A percentile compares a stretch with the other conserved stretches of the same genome.
phyloP scores from a whole-genome alignment of 2,888 invertebrate species.

The Agrilus biguttatus region DNA sequence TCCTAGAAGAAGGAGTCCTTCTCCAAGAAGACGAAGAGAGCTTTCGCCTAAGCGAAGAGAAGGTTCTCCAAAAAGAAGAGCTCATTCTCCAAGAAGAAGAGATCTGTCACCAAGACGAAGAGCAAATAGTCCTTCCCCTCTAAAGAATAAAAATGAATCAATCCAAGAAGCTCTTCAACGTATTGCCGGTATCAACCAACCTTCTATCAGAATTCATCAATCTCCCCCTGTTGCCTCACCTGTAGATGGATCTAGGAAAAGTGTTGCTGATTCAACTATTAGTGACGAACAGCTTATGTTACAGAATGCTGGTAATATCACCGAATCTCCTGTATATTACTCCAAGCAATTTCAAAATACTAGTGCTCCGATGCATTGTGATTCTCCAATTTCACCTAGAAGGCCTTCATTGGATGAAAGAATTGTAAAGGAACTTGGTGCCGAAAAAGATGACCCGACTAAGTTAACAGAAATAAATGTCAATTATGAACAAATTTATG shows the following conservation, averaged over 20 bases:
- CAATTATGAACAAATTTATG: constrained; percentile 8
- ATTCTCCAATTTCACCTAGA: constrained; percentile 32
- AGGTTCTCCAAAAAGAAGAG: not conserved
- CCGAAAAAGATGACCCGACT: constrained; percentile 26
- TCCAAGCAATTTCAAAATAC: constrained; percentile 5
- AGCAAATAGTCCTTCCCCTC: not conserved
- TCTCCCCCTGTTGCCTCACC: constrained; percentile 23
- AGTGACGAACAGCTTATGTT: constrained; percentile 33
- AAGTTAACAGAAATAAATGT: constrained; percentile 8
- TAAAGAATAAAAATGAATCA: constrained; percentile 1
- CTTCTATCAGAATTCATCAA: constrained; percentile 4
- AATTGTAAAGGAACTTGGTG: constrained; percentile 42
- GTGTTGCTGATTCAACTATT: constrained; percentile 39
- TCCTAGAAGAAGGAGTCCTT: constrained; percentile 3
- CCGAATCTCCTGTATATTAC: constrained; percentile 14
- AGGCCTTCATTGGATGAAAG: constrained; percentile 44
- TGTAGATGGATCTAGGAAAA: constrained; percentile 28
- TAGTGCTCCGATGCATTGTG: not conserved
- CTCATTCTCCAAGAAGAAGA: not conserved
- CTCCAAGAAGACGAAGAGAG: constrained; percentile 4
- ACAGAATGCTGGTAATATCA: constrained; percentile 16
- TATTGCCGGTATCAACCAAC: constrained; percentile 10
- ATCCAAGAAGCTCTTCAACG: constrained; percentile 11
- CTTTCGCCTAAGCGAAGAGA: constrained; percentile 1
- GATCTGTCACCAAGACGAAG: constrained; percentile 4